phyloP scores from a whole-genome alignment of 1,140 invertebrate genomes.

The Eumaeus atala region DNA sequence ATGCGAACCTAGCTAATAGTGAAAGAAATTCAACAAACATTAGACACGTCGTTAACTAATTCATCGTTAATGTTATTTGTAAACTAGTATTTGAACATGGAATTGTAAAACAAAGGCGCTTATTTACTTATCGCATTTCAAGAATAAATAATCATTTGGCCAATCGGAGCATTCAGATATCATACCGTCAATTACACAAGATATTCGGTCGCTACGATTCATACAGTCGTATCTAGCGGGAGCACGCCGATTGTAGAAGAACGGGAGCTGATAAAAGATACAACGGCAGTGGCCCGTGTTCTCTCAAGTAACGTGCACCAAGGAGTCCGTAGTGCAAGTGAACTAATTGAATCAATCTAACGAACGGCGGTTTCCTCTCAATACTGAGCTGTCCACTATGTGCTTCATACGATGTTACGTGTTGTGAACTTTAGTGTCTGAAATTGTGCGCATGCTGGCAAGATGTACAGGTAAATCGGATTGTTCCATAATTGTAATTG shows the following conservation, averaged over 20 bases:
- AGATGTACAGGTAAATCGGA: slow-evolving; percentile 31
- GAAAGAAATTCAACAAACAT: background rate
- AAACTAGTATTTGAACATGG: slow-evolving; percentile 5
- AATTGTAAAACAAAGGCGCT: slow-evolving; percentile 44
- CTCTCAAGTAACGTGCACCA: slow-evolving; percentile 42
- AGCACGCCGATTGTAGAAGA: slow-evolving; percentile 34
- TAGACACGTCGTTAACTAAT: slow-evolving; percentile 12
- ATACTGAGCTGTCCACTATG: slow-evolving; percentile 36
- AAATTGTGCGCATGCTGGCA: slow-evolving; percentile 14
- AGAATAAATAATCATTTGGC: slow-evolving; percentile 52
- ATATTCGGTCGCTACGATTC: slow-evolving; percentile 45
- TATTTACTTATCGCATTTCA: slow-evolving; percentile 45
- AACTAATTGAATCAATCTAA: slow-evolving; percentile 65
- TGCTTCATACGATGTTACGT: slow-evolving; percentile 21
- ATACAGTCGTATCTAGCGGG: slow-evolving; percentile 32
- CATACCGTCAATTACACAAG: slow-evolving; percentile 39
- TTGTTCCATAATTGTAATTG: background rate
- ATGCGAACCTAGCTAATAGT: background rate
- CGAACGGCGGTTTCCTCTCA: slow-evolving; percentile 51
- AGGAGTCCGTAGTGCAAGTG: slow-evolving; percentile 27
- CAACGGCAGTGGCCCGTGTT: slow-evolving; percentile 58
- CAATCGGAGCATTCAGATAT: slow-evolving; percentile 62
- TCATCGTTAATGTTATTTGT: slow-evolving; percentile 10
- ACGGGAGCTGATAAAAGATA: slow-evolving; percentile 63
- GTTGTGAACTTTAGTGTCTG: slow-evolving; percentile 18